phyloP scores from a whole-genome alignment of 2,113 vertebrate genomes.

The Agapornis roseicollis region DNA sequence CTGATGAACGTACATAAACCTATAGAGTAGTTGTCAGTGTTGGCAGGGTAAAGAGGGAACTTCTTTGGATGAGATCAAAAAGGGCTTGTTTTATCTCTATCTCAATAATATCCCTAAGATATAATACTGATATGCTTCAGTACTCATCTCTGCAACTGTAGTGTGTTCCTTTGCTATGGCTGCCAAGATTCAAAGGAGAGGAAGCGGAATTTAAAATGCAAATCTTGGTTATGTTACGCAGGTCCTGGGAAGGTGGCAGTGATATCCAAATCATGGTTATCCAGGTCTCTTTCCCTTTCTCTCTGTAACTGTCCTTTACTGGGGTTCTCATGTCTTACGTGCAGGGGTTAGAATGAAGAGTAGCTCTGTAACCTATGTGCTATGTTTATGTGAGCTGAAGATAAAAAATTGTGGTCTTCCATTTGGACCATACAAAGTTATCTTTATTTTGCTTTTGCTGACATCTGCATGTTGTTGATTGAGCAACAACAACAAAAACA shows the following conservation, averaged over 20 bases:
- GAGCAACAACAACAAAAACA: background rate
- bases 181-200: background rate
- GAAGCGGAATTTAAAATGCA: background rate
- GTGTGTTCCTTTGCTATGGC: background rate
- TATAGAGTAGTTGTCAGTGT: background rate
- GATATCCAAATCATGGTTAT: background rate
- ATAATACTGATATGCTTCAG: background rate
- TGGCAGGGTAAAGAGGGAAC: background rate
- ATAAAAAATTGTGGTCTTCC: background rate
- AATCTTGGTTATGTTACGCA: background rate
- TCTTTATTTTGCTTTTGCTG: background rate
- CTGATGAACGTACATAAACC: background rate
- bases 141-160: background rate
- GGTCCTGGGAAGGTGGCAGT: background rate
- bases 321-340: accelerated
- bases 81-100: background rate
- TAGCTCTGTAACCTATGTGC: background rate
- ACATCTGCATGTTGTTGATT: background rate
- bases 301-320: background rate
- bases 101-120: background rate
- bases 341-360: background rate
- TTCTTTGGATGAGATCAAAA: background rate
- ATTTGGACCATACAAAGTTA: background rate
- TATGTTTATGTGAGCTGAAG: background rate
- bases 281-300: background rate